These are phyloP conservation scores for Drosophila aff. DNA, from an alignment of 1,140 invertebrate species.

Conservation along the genomic window DNA sequence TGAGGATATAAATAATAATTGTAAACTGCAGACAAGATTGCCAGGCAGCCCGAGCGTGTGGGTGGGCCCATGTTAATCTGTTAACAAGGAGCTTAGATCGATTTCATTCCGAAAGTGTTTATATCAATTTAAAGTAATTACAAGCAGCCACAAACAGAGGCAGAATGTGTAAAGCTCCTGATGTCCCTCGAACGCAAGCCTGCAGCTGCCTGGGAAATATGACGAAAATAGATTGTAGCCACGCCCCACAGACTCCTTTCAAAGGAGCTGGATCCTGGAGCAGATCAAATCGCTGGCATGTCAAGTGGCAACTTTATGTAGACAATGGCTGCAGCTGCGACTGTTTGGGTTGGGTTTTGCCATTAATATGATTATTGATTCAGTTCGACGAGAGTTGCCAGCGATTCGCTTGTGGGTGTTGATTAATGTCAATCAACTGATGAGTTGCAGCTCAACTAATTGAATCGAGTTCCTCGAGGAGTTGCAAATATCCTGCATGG, in stretches of 20 bases:
- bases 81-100: slow-evolving; percentile 83
- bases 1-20: slow-evolving; percentile 79
- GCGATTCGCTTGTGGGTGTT: slow-evolving; percentile 49
- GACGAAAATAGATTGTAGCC: slow-evolving; percentile 58
- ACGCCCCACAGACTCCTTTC: slow-evolving; percentile 42
- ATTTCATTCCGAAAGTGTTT: slow-evolving; percentile 82
- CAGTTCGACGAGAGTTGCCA: slow-evolving; percentile 21
- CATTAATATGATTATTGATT: slow-evolving; percentile 75
- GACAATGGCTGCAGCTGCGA: slow-evolving; percentile 42
- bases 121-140: slow-evolving; percentile 84
- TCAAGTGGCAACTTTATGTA: slow-evolving; percentile 36
- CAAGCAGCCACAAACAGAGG: slow-evolving; percentile 76
- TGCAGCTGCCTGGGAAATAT: slow-evolving; percentile 53
- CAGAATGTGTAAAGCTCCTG: slow-evolving; percentile 27
- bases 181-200: slow-evolving; percentile 37
- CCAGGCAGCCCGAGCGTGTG: slow-evolving; percentile 30
- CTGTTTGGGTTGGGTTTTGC: slow-evolving; percentile 35
- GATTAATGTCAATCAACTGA: slow-evolving; percentile 74
- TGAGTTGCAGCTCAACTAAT: slow-evolving; percentile 51
- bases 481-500: slow-evolving; percentile 3
- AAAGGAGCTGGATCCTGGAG: slow-evolving; percentile 6
- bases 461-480: slow-evolving; percentile 22
- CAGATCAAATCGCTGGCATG: neutral
- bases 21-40: slow-evolving; percentile 63
- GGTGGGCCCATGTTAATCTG: slow-evolving; percentile 72